These are phyloP conservation scores for Danionella dracula DNA, from an alignment of 2,797 vertebrate genomes.

Conservation along the genomic window DNA sequence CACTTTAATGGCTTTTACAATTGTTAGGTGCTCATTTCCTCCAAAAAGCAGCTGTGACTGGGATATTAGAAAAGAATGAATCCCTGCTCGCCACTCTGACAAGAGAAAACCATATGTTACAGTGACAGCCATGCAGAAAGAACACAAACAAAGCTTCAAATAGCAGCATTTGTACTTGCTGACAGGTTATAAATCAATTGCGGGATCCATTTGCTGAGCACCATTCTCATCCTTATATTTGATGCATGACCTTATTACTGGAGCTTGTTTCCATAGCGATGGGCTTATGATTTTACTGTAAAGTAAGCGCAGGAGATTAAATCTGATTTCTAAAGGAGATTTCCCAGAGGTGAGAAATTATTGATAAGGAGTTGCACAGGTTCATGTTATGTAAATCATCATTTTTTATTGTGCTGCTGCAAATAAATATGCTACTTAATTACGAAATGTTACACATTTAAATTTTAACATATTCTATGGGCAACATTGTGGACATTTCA, in stretches of 20 bases:
- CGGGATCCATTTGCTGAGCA: conserved; percentile 19
- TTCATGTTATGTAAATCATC: too few relatives aligned
- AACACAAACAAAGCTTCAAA: background rate
- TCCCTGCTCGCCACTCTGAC: conserved; percentile 3
- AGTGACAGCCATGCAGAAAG: conserved; percentile 4
- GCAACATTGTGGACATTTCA: too few relatives aligned
- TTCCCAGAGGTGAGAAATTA: conserved; percentile 31
- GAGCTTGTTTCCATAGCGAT: conserved; percentile 48
- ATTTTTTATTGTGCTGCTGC: too few relatives aligned
- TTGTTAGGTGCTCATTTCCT: conserved; percentile 20
- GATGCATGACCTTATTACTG: conserved; percentile 32
- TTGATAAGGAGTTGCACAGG: conserved; percentile 22
- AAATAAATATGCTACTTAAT: too few relatives aligned
- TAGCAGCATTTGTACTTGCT: conserved; percentile 7
- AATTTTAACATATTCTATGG: too few relatives aligned
- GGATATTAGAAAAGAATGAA: conserved; percentile 19
- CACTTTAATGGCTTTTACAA: conserved; percentile 33
- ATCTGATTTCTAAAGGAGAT: conserved; percentile 32
- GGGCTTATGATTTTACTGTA: conserved; percentile 35
- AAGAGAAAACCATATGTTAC: conserved; percentile 12
- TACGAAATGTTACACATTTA: too few relatives aligned
- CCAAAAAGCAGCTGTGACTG: background rate
- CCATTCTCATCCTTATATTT: conserved; percentile 28
- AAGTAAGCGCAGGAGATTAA: conserved; percentile 42
- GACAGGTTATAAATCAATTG: conserved; percentile 31